Conservation (phyloP, 2,113 vertebrate genomes). For the Tupaia chinensis region DNA sequence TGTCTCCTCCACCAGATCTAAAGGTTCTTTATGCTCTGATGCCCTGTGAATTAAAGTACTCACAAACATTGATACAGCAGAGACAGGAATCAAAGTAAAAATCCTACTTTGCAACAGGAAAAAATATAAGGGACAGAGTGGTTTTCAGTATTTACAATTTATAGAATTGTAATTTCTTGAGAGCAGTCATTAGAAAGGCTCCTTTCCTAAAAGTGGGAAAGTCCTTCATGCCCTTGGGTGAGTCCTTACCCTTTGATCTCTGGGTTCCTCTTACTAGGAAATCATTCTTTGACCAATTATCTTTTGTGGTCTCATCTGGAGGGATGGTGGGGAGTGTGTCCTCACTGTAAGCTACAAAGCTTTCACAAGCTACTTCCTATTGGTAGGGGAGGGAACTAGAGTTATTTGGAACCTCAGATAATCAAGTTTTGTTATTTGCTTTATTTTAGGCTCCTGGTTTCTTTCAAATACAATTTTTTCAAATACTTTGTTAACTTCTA, state of each 20-base stretch:
- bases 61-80: not conserved
- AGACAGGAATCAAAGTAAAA: not conserved
- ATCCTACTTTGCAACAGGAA: too few species aligned
- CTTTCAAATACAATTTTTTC: not conserved
- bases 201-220: not conserved
- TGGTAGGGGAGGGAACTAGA: not conserved
- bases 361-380: too few species aligned
- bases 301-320: not conserved
- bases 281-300: not conserved
- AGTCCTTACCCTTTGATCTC: not conserved
- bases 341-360: too few species aligned
- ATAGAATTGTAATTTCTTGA: not conserved
- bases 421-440: not conserved
- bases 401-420: not conserved
- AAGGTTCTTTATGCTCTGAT: accelerated
- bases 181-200: not conserved
- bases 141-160: not conserved
- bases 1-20: not conserved
- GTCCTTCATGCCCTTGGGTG: not conserved
- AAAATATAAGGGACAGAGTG: not conserved
- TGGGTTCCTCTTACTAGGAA: not conserved
- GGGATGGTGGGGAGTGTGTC: not conserved
- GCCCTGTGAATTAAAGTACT: too few species aligned
- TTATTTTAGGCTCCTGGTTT: not conserved
- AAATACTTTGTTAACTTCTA: not conserved